These are phyloP conservation scores for Strigops habroptila DNA, from an alignment of 2,113 vertebrate species.

Conservation along the genomic window DNA sequence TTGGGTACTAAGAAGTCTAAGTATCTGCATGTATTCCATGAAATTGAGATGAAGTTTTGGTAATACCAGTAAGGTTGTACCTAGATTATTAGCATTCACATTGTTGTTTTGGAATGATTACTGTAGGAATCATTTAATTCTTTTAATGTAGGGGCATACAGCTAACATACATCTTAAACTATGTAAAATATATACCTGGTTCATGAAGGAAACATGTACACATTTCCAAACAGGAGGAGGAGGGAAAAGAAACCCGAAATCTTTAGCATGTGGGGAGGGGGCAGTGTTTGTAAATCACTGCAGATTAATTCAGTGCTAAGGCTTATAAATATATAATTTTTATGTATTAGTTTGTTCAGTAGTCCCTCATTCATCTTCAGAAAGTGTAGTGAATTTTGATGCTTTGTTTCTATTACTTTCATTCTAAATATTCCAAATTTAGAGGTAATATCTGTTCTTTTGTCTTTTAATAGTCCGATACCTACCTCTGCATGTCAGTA, in stretches of 20 bases:
- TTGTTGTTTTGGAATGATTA: neutral
- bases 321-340: neutral
- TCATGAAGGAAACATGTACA: neutral
- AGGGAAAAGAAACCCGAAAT: neutral
- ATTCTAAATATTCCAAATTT: neutral
- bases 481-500: slow-evolving; percentile 90
- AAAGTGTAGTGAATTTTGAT: neutral
- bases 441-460: neutral
- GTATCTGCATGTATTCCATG: neutral
- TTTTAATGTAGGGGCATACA: neutral
- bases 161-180: neutral
- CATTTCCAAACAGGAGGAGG: neutral
- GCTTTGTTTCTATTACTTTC: neutral
- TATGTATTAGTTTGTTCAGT: neutral
- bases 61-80: neutral
- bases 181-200: neutral
- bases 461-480: slow-evolving; percentile 85
- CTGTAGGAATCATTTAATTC: neutral
- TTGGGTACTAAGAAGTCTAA: neutral
- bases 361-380: neutral
- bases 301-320: neutral
- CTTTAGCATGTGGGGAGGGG: neutral
- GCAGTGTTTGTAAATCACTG: neutral
- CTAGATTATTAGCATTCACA: neutral
- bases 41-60: neutral